A percentile compares a stretch with the other conserved stretches of the same genome.
Evolutionary conservation across 92 coral and sea anemone genomes (phyloP).

Genomic region (Porites evermanni): DNA sequence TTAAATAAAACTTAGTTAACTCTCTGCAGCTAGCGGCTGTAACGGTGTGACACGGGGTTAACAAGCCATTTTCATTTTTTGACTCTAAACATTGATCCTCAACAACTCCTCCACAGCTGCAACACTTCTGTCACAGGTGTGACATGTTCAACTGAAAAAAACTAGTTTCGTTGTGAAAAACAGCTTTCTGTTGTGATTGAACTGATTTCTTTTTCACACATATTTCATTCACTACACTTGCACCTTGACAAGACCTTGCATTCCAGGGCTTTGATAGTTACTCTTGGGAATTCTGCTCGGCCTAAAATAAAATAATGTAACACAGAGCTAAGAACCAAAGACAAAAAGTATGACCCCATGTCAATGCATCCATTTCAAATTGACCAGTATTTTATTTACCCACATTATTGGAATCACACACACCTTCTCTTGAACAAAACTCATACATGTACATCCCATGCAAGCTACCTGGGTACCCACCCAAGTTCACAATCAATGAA

Average conservation of each 20-base stretch:
- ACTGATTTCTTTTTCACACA: neutral
- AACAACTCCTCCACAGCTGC: no score
- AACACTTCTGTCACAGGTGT: neutral
- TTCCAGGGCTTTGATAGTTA: slow-evolving; percentile 77
- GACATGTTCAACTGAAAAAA: neutral
- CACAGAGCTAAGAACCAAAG: neutral
- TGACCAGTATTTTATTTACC: no score
- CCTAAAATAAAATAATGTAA: slow-evolving; percentile 38
- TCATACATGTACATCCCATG: no score
- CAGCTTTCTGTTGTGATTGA: neutral
- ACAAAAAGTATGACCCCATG: neutral
- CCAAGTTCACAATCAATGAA: no score
- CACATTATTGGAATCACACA: no score
- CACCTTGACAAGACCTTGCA: slow-evolving; percentile 93
- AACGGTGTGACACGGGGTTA: no score
- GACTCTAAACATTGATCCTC: neutral
- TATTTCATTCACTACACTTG: slow-evolving; percentile 69
- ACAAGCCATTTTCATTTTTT: neutral
- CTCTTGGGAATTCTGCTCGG: slow-evolving; percentile 83
- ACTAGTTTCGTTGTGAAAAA: slow-evolving; percentile 6
- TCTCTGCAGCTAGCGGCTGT: no score
- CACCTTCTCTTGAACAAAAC: no score
- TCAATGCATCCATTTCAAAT: no score
- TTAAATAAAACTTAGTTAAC: no score
- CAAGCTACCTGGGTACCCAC: no score